phyloP scores from a whole-genome alignment of 2,797 vertebrate species.

The Hozukius guyotensis region DNA sequence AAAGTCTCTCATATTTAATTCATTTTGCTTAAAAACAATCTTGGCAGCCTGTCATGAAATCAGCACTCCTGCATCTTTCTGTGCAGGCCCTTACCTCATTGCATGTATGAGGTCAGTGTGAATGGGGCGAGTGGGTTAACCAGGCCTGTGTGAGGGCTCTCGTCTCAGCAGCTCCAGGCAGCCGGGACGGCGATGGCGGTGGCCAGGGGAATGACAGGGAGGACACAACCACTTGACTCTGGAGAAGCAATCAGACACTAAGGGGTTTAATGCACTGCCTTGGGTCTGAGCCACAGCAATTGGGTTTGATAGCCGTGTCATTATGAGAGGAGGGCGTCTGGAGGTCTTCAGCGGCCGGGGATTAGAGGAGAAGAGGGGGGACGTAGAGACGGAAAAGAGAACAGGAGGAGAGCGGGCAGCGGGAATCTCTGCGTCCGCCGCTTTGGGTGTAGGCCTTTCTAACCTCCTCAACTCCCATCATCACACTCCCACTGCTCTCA shows the following conservation, averaged over 20 bases:
- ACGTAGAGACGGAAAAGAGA: constrained; percentile 49
- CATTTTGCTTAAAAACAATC: constrained; percentile 9
- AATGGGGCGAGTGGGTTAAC: constrained; percentile 47
- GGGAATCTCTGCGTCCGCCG: constrained; percentile 47
- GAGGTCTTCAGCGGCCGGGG: constrained; percentile 82
- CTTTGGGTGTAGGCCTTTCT: constrained; percentile 56
- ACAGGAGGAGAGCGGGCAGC: constrained; percentile 48
- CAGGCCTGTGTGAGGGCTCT: constrained; percentile 63
- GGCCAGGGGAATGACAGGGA: constrained; percentile 74
- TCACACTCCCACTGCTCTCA: constrained; percentile 45
- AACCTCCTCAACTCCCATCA: constrained; percentile 65
- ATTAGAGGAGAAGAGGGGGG: constrained; percentile 75
- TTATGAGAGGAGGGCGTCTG: constrained; percentile 85
- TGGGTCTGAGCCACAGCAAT: constrained; percentile 86
- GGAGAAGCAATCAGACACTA: constrained; percentile 85
- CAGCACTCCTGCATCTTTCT: background rate
- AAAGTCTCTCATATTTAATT: background rate
- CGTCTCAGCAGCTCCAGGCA: constrained; percentile 49
- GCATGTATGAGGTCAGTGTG: constrained; percentile 49
- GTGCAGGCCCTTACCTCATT: background rate
- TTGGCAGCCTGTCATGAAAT: constrained; percentile 7
- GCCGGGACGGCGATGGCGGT: constrained; percentile 36
- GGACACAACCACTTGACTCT: constrained; percentile 86
- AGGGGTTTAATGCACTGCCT: constrained; percentile 86
- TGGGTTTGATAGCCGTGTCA: constrained; percentile 87